phyloP scores from a whole-genome alignment of 2,113 vertebrate species.

The Podarcis muralis region DNA sequence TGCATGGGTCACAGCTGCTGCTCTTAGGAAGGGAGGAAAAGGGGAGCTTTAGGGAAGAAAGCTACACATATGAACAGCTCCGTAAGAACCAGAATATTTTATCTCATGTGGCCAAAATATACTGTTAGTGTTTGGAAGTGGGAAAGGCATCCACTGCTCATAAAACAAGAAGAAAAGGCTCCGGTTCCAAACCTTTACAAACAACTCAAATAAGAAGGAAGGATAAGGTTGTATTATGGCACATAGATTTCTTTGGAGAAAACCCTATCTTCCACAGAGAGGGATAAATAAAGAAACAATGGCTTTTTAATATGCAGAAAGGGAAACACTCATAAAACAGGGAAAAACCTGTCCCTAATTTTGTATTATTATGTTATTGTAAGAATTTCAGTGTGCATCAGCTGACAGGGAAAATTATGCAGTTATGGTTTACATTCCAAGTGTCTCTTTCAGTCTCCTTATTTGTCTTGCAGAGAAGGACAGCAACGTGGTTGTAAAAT shows the following conservation, averaged over 20 bases:
- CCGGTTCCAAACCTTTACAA: conserved; percentile 18
- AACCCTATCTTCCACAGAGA: background rate
- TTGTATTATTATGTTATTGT: conserved; percentile 10
- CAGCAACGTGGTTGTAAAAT: conserved; percentile 3
- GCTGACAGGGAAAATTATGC: conserved; percentile 3
- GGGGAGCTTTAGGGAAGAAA: background rate
- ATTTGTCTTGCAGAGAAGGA: conserved; percentile 23
- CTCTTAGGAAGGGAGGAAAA: background rate
- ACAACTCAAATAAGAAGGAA: conserved; percentile 25
- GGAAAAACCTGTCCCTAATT: background rate
- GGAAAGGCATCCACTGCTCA: conserved; percentile 38
- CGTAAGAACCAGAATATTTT: background rate
- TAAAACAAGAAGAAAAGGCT: conserved; percentile 19
- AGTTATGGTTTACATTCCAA: conserved; percentile 5
- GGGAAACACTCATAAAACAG: background rate
- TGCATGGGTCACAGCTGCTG: conserved; percentile 38
- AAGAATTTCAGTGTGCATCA: background rate
- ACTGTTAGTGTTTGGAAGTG: conserved; percentile 3
- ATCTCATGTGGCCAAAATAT: conserved; percentile 22
- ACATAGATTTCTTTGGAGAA: conserved; percentile 26
- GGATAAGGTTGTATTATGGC: conserved; percentile 35
- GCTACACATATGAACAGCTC: background rate
- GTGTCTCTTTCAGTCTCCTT: background rate
- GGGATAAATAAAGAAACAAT: background rate
- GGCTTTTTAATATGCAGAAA: background rate